phyloP scores from a whole-genome alignment of 2,888 invertebrate genomes.

The Melanargia galathea region DNA sequence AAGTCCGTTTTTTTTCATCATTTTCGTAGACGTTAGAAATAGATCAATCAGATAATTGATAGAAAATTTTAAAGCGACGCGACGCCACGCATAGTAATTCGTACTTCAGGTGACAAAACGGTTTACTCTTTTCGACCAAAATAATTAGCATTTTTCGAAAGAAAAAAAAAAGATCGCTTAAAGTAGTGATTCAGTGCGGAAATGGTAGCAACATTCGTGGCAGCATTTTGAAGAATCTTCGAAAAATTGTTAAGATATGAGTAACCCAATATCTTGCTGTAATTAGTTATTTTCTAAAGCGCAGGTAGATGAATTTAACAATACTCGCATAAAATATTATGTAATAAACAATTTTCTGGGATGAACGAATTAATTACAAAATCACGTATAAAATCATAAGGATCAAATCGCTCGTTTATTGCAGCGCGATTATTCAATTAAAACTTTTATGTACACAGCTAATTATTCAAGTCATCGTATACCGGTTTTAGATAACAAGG shows the following conservation, averaged over 20 bases:
- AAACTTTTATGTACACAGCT: conserved; percentile 27
- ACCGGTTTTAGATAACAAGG: conserved; percentile 28
- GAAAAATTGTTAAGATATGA: neutral
- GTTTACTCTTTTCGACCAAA: too few relatives aligned
- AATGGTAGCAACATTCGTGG: too few relatives aligned
- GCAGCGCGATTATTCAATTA: conserved; percentile 36
- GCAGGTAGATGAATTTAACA: too few relatives aligned
- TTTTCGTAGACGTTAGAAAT: too few relatives aligned
- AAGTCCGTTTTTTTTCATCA: too few relatives aligned
- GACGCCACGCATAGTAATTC: too few relatives aligned
- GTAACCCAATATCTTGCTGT: too few relatives aligned
- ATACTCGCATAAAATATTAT: neutral
- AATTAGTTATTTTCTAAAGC: too few relatives aligned
- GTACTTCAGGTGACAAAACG: too few relatives aligned
- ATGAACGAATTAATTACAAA: conserved; percentile 8
- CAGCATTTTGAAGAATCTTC: neutral
- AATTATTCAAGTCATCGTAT: conserved; percentile 24
- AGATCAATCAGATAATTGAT: too few relatives aligned
- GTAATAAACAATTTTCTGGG: conserved; percentile 1
- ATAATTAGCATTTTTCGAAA: neutral
- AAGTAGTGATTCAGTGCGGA: neutral
- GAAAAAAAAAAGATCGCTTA: neutral
- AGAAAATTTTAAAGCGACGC: neutral
- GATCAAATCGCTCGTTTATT: conserved; percentile 35
- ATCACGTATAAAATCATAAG: conserved; percentile 27